These are phyloP conservation scores for Acomys russatus DNA, from an alignment of 2,797 vertebrate species.

Conservation along the genomic window DNA sequence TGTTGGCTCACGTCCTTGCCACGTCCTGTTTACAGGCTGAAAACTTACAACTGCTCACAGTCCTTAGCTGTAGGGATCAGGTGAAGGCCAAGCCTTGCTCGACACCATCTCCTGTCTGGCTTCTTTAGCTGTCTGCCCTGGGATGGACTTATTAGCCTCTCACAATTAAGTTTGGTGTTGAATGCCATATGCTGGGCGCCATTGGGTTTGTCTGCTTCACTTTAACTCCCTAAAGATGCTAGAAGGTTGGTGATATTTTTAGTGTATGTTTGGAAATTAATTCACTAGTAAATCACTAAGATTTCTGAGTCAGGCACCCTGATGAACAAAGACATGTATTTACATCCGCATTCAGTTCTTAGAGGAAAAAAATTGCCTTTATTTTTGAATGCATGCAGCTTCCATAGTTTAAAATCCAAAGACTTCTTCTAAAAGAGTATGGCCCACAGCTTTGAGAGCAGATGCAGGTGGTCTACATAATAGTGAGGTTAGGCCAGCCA, in stretches of 20 bases:
- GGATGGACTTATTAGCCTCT: conserved; percentile 4
- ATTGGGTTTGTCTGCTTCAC: conserved; percentile 21
- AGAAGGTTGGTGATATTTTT: not conserved
- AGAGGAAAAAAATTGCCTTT: not conserved
- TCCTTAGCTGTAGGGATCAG: not conserved
- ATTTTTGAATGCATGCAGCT: conserved; percentile 45
- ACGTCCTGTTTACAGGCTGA: not conserved
- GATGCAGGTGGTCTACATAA: not conserved
- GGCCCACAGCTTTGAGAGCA: not conserved
- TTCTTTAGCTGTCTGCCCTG: not conserved
- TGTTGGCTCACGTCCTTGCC: not conserved
- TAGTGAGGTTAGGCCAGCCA: not conserved
- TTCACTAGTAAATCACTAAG: not conserved
- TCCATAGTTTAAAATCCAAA: conserved; percentile 9
- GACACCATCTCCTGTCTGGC: not conserved
- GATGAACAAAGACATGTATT: not conserved
- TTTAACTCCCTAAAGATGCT: conserved; percentile 20
- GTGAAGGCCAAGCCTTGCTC: not conserved
- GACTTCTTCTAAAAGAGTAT: not conserved
- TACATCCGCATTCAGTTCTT: not conserved
- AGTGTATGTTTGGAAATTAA: conserved; percentile 32
- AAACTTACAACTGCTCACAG: not conserved
- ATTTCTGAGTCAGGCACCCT: not conserved
- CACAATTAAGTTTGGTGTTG: not conserved
- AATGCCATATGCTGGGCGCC: not conserved